Conservation (phyloP, 2,797 vertebrate species). For the Erithacus rubecula region DNA sequence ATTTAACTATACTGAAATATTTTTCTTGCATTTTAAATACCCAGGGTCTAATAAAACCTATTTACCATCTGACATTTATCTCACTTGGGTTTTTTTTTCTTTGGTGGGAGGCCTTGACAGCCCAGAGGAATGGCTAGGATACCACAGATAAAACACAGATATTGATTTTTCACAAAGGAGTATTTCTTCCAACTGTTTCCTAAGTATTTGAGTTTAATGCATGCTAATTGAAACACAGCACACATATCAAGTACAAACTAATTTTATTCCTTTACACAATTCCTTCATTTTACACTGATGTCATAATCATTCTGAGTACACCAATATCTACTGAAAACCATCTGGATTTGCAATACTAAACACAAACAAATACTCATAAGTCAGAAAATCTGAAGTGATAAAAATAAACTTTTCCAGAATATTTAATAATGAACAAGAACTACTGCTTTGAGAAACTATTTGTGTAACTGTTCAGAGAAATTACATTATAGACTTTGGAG, state of each 20-base stretch:
- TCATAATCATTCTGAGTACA: not conserved
- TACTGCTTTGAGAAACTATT: not conserved
- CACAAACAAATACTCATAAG: not conserved
- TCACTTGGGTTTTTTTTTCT: not conserved
- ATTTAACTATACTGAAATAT: not conserved
- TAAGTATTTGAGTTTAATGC: not conserved
- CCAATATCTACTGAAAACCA: not conserved
- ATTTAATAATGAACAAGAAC: not conserved
- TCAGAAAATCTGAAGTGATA: not conserved
- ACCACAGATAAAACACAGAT: not conserved
- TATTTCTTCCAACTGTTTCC: not conserved
- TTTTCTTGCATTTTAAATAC: constrained; percentile 7
- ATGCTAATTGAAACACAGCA: not conserved
- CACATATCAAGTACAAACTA: not conserved
- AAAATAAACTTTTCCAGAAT: not conserved
- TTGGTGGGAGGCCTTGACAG: not conserved
- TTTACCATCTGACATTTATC: not conserved
- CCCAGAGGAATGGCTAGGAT: not conserved
- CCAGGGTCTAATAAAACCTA: not conserved
- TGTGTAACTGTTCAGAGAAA: not conserved
- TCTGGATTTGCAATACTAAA: not conserved
- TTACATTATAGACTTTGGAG: not conserved
- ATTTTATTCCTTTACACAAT: not conserved
- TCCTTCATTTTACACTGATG: not conserved
- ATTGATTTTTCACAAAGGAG: not conserved